Base-by-base conservation (phyloP, 1,140 invertebrate species). In the Sesamia nonagrioides region DNA sequence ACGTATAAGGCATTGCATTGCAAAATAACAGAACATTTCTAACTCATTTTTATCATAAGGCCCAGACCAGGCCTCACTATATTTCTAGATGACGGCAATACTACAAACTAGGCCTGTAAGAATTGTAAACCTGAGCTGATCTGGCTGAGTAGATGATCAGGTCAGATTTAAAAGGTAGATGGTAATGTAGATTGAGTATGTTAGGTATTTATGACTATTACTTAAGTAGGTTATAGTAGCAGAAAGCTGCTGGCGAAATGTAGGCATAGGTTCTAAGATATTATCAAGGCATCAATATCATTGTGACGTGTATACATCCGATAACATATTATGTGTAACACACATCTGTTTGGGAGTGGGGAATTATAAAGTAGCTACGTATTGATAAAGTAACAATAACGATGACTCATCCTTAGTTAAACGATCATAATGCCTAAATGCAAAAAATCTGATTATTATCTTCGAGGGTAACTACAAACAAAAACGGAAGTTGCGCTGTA, bases 401-500 rank as follows among this genome's bases (percentile, higher is more conserved):
- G 18, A 48, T 69, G 42, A 69, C 8, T 50, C 42, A 69, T 21
- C 40, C 6, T 45, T 45, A 45, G 27, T 45, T 45, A 15, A 27
- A 13, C 15, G 66, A 9, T 50, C 21, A 48, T 68, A n/a, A 27
- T 42, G 18, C 13, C 17, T 35, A 52, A 35, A 71, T 50, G 15
- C 33, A 72, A 73, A 42, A 73, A 42, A 52, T 27, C 15, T 40
- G 50, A 58, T 73, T 37, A 71, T 27, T 42, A 73, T 73, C 54
- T 56, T 45, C 9, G 9, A 71, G 17, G 21, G 21, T 58, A 58
- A 42, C n/a, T 37, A 52, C 68, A 37, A 54, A 71, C 50, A 71
- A 54, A 66, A 71, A 37, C 48, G 68, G 68, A 71, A 48, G 68
- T 71, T 71, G 48, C 48, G 50, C 33, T 35, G 50, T 17, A 71